A percentile compares a stretch with the other conserved stretches of the same genome.
These are phyloP conservation scores for Eupithecia insigniata DNA, from an alignment of 2,888 invertebrate species.

Conservation along the genomic window DNA sequence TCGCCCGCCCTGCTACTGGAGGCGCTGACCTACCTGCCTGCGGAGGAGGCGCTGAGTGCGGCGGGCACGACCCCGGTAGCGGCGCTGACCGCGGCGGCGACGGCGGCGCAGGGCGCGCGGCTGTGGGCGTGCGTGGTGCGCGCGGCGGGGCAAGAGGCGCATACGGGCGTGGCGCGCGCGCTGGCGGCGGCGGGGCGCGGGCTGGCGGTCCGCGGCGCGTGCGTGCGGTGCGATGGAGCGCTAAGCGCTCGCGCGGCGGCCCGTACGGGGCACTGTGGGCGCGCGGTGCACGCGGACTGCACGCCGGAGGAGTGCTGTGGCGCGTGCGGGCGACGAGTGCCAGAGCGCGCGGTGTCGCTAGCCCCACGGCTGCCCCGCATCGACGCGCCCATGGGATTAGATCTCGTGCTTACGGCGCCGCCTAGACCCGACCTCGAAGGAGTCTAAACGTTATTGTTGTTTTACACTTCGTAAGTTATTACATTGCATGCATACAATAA, in stretches of 20 bases:
- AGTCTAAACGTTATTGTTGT: slow-evolving; percentile 30
- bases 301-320: slow-evolving; percentile 59
- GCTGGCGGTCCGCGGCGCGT: slow-evolving; percentile 65
- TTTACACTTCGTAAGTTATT: background rate
- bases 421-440: slow-evolving; percentile 78
- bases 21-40: slow-evolving; percentile 67
- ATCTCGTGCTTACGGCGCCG: slow-evolving; percentile 66
- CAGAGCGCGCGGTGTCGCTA: slow-evolving; percentile 45
- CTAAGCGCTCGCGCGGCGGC: slow-evolving; percentile 52
- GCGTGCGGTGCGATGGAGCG: slow-evolving; percentile 61
- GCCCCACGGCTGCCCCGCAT: slow-evolving; percentile 50
- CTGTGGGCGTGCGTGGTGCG: slow-evolving; percentile 56
- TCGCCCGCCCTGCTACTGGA: slow-evolving; percentile 65
- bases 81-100: slow-evolving; percentile 58
- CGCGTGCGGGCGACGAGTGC: slow-evolving; percentile 61
- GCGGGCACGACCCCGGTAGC: slow-evolving; percentile 56
- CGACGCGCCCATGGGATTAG: slow-evolving; percentile 50
- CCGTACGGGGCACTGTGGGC: slow-evolving; percentile 70
- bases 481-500: background rate
- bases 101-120: slow-evolving; percentile 49
- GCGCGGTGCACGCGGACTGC: slow-evolving; percentile 68
- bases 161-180: slow-evolving; percentile 64
- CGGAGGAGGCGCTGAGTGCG: slow-evolving; percentile 58
- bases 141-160: slow-evolving; percentile 59
- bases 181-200: slow-evolving; percentile 63